Evolutionary conservation across 2,113 vertebrate species (phyloP).

Genomic region (Tachysurus vachellii): DNA sequence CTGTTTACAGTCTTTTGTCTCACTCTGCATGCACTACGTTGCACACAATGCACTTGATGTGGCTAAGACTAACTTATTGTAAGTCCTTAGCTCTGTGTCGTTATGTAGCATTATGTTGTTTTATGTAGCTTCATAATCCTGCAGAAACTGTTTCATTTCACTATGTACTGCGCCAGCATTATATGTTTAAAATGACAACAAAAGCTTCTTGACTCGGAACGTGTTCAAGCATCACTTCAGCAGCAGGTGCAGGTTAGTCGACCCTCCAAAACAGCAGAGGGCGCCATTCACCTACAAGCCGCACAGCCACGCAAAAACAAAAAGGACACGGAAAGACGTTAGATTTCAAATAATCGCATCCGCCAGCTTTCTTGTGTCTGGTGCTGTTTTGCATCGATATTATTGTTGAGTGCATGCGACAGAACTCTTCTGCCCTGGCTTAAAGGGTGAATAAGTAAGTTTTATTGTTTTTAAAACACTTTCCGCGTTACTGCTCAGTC

Average conservation of each 20-base stretch:
- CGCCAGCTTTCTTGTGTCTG: conserved; percentile 23
- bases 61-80: no score
- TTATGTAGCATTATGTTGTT: no score
- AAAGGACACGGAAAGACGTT: conserved; percentile 32
- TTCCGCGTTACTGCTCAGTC: not conserved
- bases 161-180: no score
- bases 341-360: conserved; percentile 49
- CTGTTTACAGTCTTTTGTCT: no score
- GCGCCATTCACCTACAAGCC: not conserved
- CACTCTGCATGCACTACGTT: no score
- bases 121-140: no score
- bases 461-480: conserved; percentile 7
- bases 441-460: conserved; percentile 35
- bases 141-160: no score
- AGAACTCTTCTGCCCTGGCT: not conserved
- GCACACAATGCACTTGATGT: no score
- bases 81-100: no score
- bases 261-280: conserved; percentile 26
- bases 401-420: conserved; percentile 37
- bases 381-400: conserved; percentile 37
- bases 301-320: conserved; percentile 5
- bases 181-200: no score
- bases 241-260: not conserved
- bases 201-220: no score
- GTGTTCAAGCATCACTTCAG: no score